These are phyloP conservation scores for Helicoverpa armigera DNA, from an alignment of 1,140 invertebrate genomes.

Conservation along the genomic window DNA sequence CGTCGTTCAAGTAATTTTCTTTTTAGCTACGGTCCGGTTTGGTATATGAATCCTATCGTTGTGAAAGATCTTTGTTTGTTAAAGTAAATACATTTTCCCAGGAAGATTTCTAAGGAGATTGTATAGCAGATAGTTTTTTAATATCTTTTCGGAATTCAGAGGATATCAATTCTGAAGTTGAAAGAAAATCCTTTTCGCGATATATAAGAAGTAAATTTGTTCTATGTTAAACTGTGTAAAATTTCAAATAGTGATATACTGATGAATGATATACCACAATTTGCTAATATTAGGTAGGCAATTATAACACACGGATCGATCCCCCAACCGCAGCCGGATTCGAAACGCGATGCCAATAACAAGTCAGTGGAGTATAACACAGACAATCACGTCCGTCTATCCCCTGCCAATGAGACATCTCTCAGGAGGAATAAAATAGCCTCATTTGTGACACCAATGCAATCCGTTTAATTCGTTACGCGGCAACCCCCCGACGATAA, in stretches of 20 bases:
- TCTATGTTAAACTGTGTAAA: no score
- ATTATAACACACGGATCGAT: slow-evolving; percentile 33
- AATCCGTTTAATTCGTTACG: slow-evolving; percentile 84
- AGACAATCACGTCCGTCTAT: slow-evolving; percentile 73
- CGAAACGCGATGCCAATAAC: slow-evolving; percentile 39
- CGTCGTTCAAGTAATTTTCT: slow-evolving; percentile 53
- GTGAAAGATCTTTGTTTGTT: slow-evolving; percentile 38
- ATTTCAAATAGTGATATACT: neutral
- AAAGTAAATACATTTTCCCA: slow-evolving; percentile 36
- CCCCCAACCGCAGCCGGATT: slow-evolving; percentile 20
- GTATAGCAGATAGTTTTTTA: neutral
- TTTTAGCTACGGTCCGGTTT: slow-evolving; percentile 42
- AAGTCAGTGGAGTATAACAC: slow-evolving; percentile 54
- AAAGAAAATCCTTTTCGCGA: neutral
- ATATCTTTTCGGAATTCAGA: neutral
- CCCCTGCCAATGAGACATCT: slow-evolving; percentile 62
- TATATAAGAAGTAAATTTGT: no score
- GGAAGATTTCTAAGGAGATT: neutral
- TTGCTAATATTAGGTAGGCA: neutral
- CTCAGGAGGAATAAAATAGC: slow-evolving; percentile 80
- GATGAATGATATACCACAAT: neutral
- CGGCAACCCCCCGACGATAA: slow-evolving; percentile 79
- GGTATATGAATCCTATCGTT: slow-evolving; percentile 44
- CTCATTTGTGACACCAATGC: slow-evolving; percentile 83
- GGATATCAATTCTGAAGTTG: neutral